phyloP scores from a whole-genome alignment of 37 sponge, comb jelly and placozoan genomes.

The Bolinopsis microptera region DNA sequence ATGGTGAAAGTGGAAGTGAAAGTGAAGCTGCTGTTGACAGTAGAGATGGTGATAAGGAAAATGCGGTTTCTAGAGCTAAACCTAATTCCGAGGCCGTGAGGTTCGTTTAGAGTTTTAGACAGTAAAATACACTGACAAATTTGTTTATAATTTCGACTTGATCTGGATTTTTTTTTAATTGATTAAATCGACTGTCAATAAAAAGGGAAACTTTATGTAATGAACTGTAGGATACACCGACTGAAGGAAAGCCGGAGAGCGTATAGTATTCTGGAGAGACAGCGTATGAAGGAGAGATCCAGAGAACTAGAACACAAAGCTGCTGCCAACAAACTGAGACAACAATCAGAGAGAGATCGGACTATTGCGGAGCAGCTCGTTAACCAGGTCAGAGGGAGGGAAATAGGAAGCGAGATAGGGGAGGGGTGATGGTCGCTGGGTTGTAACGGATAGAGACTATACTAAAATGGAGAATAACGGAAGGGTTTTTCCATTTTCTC shows the following conservation, averaged over 20 bases:
- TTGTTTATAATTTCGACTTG: background rate
- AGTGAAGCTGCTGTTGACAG: background rate
- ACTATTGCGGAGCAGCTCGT: background rate
- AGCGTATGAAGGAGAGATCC: constrained; percentile 3
- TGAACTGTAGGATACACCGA: constrained; percentile 47
- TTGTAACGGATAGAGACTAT: no score
- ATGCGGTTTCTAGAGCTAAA: background rate
- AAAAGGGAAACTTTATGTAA: background rate
- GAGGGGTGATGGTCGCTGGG: no score
- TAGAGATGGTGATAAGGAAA: background rate
- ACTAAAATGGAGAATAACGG: no score
- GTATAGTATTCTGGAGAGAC: constrained; percentile 54
- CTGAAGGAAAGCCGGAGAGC: constrained; percentile 57
- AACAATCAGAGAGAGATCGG: constrained; percentile 11
- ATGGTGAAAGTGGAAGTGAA: constrained; percentile 1
- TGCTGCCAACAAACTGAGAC: background rate
- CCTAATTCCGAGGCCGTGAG: background rate
- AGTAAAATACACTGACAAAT: background rate
- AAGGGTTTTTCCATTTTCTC: no score
- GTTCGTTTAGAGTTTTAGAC: no score
- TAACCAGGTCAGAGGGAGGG: background rate
- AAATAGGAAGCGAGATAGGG: no score
- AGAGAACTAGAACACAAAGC: constrained; percentile 3
- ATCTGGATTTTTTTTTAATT: background rate
- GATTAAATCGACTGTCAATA: background rate